Conservation (phyloP, 2,797 vertebrate species). For the Spinibarbus caldwelli region DNA sequence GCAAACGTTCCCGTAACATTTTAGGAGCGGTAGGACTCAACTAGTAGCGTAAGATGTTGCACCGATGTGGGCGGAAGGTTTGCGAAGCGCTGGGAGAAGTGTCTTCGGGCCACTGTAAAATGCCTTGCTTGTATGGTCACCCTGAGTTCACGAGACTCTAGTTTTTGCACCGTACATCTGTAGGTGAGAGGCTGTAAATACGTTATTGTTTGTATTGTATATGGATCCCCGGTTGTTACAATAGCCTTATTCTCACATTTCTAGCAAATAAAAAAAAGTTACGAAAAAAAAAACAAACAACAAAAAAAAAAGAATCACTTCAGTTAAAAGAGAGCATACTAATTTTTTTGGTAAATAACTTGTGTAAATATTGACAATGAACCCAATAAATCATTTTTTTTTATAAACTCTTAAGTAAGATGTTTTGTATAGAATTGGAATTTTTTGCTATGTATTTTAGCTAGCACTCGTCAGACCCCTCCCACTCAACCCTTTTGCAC, state of each 20-base stretch:
- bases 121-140: conserved; percentile 97
- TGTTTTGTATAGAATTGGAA: conserved; percentile 99
- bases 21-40: conserved; percentile 43
- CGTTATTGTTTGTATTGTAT: conserved; percentile 95
- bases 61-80: conserved; percentile 65
- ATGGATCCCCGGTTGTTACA: conserved; percentile 96
- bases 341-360: conserved; percentile 97
- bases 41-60: conserved; percentile 39
- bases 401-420: conserved; percentile 97
- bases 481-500: conserved; percentile 91
- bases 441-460: conserved; percentile 99
- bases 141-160: conserved; percentile 89
- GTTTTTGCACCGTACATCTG: conserved; percentile 94
- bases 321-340: conserved; percentile 79
- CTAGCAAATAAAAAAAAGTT: conserved; percentile 84
- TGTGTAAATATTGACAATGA: conserved; percentile 95
- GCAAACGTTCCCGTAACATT: conserved; percentile 64
- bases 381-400: conserved; percentile 88
- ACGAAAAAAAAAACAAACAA: conserved; percentile 78
- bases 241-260: conserved; percentile 99
- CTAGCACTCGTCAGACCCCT: conserved; percentile 96
- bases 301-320: conserved; percentile 69
- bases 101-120: conserved; percentile 91
- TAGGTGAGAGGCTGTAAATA: conserved; percentile 98
- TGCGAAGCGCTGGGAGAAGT: conserved; percentile 68